Evolutionary conservation across 2,888 invertebrate species (phyloP).

Genomic region (Callinectes sapidus): DNA sequence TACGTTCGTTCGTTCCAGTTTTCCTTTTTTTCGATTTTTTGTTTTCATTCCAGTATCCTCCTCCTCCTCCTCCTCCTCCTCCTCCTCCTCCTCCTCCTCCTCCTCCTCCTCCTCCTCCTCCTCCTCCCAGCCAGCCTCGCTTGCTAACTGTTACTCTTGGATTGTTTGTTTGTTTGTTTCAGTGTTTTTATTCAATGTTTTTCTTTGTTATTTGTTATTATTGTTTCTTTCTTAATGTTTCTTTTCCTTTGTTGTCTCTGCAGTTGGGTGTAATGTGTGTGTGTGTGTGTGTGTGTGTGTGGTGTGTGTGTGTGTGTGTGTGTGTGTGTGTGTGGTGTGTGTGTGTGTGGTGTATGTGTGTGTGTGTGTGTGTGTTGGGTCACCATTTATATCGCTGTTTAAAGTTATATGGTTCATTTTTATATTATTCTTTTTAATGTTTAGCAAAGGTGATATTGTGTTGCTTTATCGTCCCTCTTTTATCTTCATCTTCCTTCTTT

Average conservation of each 20-base stretch:
- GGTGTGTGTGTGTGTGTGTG: conserved; percentile 1
- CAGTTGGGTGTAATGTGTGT: not conserved
- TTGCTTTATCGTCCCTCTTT: not conserved
- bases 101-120: conserved; percentile 11
- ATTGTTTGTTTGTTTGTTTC: not conserved
- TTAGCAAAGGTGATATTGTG: not conserved
- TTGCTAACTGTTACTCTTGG: not conserved
- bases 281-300: not conserved
- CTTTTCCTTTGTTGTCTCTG: not conserved
- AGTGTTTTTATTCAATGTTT: not conserved
- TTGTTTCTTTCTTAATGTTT: not conserved
- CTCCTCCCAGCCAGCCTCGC: not conserved
- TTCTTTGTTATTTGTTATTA: not conserved
- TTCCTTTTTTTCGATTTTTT: not conserved
- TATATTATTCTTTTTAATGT: not conserved
- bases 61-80: conserved; percentile 5
- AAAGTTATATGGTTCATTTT: not conserved
- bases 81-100: not conserved
- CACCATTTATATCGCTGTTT: not conserved
- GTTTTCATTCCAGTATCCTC: not conserved
- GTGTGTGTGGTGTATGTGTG: not conserved
- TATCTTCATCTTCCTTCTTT: not conserved
- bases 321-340: conserved; percentile 28
- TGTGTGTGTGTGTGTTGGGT: conserved; percentile 8
- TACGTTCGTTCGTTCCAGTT: not conserved